Conservation (phyloP, 2,888 invertebrate species). For the Cylloceria caligata region DNA sequence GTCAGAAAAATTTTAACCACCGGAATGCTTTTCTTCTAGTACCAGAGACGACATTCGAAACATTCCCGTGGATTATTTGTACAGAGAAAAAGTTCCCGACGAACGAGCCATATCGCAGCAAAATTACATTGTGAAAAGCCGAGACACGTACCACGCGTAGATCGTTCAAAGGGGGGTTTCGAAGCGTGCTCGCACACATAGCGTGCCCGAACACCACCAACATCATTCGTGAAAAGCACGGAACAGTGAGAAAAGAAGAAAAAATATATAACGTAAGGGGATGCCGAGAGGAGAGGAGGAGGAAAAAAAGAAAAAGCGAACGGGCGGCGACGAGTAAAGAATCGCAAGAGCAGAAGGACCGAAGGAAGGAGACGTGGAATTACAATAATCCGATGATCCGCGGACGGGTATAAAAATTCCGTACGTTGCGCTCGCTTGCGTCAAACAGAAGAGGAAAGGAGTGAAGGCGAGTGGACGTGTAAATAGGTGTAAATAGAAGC, state of each 20-base stretch:
- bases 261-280: constrained; percentile 44
- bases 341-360: constrained; percentile 26
- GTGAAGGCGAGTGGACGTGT: constrained; percentile 68
- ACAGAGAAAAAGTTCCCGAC: constrained; percentile 22
- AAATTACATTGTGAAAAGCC: constrained; percentile 45
- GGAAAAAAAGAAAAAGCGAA: constrained; percentile 37
- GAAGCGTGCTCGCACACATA: constrained; percentile 22
- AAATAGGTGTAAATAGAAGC: constrained; percentile 76
- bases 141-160: constrained; percentile 44
- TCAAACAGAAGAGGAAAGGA: constrained; percentile 21
- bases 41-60: neutral
- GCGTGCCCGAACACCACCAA: constrained; percentile 14
- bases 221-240: constrained; percentile 5
- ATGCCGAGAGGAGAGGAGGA: constrained; percentile 4
- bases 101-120: constrained; percentile 21
- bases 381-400: constrained; percentile 60
- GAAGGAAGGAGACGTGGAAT: constrained; percentile 40
- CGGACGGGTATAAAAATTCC: constrained; percentile 49
- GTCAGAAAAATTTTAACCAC: neutral
- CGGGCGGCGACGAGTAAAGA: constrained; percentile 31
- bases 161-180: constrained; percentile 37
- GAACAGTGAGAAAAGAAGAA: constrained; percentile 33
- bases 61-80: constrained; percentile 13
- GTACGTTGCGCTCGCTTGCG: constrained; percentile 23
- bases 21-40: neutral